Evolutionary conservation across 2,797 vertebrate genomes (phyloP).

Genomic region (Iguana delicatissima): DNA sequence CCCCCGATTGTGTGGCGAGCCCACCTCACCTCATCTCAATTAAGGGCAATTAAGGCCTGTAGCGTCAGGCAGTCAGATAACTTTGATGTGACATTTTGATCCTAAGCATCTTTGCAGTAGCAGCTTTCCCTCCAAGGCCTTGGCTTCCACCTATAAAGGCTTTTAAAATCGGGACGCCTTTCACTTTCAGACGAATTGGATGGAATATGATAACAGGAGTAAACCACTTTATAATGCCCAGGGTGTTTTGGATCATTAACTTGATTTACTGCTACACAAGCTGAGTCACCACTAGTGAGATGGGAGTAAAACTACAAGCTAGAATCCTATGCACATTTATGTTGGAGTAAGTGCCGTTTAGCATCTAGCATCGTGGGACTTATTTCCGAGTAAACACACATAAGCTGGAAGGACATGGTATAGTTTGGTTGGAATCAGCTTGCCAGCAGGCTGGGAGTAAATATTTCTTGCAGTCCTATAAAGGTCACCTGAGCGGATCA

Average conservation of each 20-base stretch:
- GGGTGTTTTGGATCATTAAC: too few species aligned
- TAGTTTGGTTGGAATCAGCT: background rate
- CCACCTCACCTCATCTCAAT: too few species aligned
- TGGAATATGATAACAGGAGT: background rate
- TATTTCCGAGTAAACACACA: background rate
- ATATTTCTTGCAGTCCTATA: background rate
- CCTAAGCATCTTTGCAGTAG: background rate
- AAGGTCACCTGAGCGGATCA: background rate
- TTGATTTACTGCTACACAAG: background rate
- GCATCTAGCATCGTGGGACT: background rate
- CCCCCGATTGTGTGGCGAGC: background rate
- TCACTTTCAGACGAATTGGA: background rate
- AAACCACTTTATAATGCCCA: too few species aligned
- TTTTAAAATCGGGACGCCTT: background rate
- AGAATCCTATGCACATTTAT: background rate
- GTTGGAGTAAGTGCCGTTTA: background rate
- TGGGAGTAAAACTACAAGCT: background rate
- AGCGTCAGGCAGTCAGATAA: too few species aligned
- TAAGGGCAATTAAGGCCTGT: background rate
- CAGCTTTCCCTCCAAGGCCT: background rate
- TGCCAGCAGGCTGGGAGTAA: background rate
- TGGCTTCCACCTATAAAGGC: background rate
- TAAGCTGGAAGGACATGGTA: background rate
- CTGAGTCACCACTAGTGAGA: background rate
- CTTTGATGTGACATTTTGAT: too few species aligned